phyloP scores from a whole-genome alignment of 1,140 invertebrate genomes.

The Trichonephila inaurata region DNA sequence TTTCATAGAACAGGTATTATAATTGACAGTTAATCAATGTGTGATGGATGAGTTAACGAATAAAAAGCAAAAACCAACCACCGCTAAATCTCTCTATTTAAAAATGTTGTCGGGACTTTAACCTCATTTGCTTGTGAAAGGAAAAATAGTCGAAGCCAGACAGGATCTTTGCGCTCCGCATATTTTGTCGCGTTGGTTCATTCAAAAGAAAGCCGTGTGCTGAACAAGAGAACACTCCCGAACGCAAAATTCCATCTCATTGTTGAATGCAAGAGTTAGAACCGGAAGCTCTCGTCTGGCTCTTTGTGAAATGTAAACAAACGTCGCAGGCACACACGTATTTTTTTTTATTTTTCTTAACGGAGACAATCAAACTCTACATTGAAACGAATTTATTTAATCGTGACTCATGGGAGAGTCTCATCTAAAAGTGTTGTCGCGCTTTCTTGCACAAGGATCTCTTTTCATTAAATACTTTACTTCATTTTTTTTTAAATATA shows the following conservation, averaged over 20 bases:
- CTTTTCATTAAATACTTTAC: background rate
- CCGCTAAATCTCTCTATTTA: background rate
- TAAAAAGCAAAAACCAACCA: background rate
- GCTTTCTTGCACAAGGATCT: background rate
- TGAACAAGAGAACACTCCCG: background rate
- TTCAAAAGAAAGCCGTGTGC: background rate
- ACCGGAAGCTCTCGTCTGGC: background rate
- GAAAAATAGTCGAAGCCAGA: background rate
- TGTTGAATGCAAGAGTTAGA: background rate
- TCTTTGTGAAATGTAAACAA: background rate
- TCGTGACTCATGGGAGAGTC: background rate
- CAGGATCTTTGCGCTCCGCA: background rate
- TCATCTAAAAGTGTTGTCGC: background rate
- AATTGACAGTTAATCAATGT: background rate
- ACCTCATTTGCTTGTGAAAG: background rate
- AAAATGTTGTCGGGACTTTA: background rate
- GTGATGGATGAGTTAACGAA: background rate
- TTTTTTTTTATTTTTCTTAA: background rate
- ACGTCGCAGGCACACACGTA: background rate
- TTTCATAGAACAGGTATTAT: background rate
- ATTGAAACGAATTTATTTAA: background rate
- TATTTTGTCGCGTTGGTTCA: background rate
- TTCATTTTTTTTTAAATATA: too few relatives aligned
- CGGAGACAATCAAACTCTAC: background rate
- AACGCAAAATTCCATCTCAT: background rate